These are phyloP conservation scores for Ditylenchus dipsaci DNA, from an alignment of 1,140 invertebrate species.

Conservation along the genomic window DNA sequence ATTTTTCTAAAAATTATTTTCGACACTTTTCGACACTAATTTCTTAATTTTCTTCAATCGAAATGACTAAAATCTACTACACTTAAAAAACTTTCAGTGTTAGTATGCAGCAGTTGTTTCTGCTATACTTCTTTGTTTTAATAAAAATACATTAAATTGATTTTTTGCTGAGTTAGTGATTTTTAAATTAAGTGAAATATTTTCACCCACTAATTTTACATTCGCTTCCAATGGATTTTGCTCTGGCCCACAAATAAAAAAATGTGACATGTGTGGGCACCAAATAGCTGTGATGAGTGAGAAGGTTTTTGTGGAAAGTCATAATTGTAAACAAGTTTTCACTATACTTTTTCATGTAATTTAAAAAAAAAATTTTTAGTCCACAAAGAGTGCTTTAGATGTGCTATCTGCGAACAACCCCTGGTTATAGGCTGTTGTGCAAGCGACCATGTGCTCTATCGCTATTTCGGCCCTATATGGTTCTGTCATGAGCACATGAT, in stretches of 20 bases:
- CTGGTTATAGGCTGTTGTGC: constrained; percentile 18
- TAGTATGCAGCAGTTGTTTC: no score
- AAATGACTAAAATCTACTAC: no score
- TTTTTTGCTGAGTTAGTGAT: no score
- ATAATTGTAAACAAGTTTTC: neutral
- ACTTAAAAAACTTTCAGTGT: no score
- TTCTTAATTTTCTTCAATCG: no score
- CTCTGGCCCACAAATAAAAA: neutral
- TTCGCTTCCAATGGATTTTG: constrained; percentile 10
- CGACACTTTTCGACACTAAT: no score
- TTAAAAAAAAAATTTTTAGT: neutral
- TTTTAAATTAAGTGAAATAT: no score
- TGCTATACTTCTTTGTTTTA: no score
- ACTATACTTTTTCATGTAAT: neutral
- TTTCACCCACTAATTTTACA: no score
- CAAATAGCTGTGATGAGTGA: neutral
- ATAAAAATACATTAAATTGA: no score
- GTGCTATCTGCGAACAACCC: constrained; percentile 24
- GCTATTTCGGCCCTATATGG: constrained; percentile 24
- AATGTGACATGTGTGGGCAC: constrained; percentile 2
- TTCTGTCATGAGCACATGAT: constrained; percentile 30
- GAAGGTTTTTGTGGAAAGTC: neutral
- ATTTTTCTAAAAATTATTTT: no score
- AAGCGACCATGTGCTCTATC: constrained; percentile 19
- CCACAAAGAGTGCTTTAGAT: constrained; percentile 28